Conservation (phyloP, 2,888 invertebrate species). For the Petrophora chlorosata region DNA sequence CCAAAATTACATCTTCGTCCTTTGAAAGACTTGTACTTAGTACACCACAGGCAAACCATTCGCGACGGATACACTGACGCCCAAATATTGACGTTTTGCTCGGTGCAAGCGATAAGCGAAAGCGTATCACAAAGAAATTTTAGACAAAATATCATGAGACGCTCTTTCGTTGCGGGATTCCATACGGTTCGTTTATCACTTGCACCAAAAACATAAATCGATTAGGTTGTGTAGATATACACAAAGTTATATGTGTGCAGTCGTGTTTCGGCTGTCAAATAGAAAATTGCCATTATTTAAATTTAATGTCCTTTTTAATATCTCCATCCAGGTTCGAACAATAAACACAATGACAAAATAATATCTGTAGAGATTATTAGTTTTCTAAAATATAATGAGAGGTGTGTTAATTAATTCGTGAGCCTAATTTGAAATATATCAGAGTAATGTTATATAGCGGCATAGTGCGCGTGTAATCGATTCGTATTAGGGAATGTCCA, state of each 20-base stretch:
- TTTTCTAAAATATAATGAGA: slow-evolving; percentile 30
- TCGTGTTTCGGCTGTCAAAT: slow-evolving; percentile 56
- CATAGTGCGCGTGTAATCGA: slow-evolving; percentile 61
- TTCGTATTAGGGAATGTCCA: slow-evolving; percentile 58
- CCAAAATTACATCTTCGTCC: slow-evolving; percentile 82
- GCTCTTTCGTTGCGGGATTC: slow-evolving; percentile 4
- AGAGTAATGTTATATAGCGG: slow-evolving; percentile 57
- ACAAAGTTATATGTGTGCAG: slow-evolving; percentile 57
- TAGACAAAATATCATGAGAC: slow-evolving; percentile 23
- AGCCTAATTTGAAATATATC: slow-evolving; percentile 51
- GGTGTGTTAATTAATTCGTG: slow-evolving; percentile 47
- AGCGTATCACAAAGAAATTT: not conserved
- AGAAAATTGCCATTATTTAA: slow-evolving; percentile 52
- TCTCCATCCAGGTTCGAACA: slow-evolving; percentile 81
- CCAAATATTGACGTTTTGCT: slow-evolving; percentile 19
- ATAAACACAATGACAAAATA: slow-evolving; percentile 58
- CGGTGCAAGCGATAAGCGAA: slow-evolving; percentile 29
- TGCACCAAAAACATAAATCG: slow-evolving; percentile 58
- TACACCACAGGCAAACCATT: slow-evolving; percentile 63
- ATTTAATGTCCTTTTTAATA: slow-evolving; percentile 70
- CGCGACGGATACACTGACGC: slow-evolving; percentile 51
- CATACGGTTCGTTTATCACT: slow-evolving; percentile 50
- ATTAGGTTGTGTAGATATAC: slow-evolving; percentile 69
- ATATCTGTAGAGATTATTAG: slow-evolving; percentile 31
- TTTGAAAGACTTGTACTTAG: slow-evolving; percentile 81